Conservation (phyloP, 2,888 invertebrate genomes). For the Camptogramma bilineatum region DNA sequence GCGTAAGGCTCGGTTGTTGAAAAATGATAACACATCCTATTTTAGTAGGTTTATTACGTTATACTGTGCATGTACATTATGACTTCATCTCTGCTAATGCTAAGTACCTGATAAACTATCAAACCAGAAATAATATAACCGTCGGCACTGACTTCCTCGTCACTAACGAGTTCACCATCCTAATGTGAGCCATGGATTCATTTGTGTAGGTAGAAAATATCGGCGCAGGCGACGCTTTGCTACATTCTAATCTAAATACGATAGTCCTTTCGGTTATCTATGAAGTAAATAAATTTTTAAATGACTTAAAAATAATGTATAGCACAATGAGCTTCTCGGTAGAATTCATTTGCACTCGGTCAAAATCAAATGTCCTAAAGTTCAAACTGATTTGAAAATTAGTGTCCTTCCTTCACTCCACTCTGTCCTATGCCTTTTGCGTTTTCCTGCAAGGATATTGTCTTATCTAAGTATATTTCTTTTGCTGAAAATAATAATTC, state of each 20-base stretch:
- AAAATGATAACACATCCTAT: not conserved
- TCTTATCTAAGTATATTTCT: too few species aligned
- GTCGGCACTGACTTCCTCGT: constrained; percentile 24
- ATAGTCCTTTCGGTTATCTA: not conserved
- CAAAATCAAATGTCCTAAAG: too few species aligned
- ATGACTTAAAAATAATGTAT: not conserved
- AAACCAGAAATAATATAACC: constrained; percentile 30
- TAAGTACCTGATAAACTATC: constrained; percentile 7
- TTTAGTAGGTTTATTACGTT: not conserved
- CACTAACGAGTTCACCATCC: constrained; percentile 23
- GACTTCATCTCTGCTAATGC: constrained; percentile 4
- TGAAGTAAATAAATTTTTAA: not conserved
- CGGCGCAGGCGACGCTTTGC: not conserved
- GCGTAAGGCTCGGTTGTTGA: not conserved
- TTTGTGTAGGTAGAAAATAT: not conserved
- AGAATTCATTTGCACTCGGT: too few species aligned
- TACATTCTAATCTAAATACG: not conserved
- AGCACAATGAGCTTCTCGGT: too few species aligned
- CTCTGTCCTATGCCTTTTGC: too few species aligned
- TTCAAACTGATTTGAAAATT: too few species aligned
- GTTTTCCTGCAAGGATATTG: too few species aligned
- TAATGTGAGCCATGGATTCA: constrained; percentile 13
- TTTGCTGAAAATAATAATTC: too few species aligned
- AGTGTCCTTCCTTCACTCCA: too few species aligned
- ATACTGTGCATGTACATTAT: not conserved